These are phyloP conservation scores for Myotis yumanensis DNA, from an alignment of 2,113 vertebrate species.

Conservation along the genomic window DNA sequence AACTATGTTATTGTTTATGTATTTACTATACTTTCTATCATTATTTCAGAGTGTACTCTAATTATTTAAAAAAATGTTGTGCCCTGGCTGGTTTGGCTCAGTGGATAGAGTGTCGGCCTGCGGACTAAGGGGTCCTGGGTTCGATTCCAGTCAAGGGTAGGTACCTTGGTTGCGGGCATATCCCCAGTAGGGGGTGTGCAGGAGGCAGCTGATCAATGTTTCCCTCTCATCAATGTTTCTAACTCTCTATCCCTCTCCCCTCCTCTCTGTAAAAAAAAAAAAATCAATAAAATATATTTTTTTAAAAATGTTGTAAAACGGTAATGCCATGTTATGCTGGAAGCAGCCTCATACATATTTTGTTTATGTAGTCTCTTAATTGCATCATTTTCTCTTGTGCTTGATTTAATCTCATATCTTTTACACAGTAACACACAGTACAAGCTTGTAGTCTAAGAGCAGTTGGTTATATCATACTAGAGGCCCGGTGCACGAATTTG, in stretches of 20 bases:
- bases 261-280: too few relatives aligned
- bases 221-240: too few relatives aligned
- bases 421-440: background rate
- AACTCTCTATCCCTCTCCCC: too few relatives aligned
- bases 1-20: background rate
- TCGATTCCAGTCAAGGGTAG: too few relatives aligned
- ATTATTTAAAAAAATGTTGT: background rate
- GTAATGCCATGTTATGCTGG: background rate
- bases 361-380: background rate
- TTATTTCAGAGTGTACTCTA: background rate
- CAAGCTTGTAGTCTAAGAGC: background rate
- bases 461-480: background rate
- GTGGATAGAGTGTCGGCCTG: too few relatives aligned
- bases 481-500: too few relatives aligned
- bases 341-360: background rate
- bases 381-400: background rate
- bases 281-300: too few relatives aligned
- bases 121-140: too few relatives aligned
- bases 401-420: background rate
- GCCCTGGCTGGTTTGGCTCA: too few relatives aligned
- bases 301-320: background rate
- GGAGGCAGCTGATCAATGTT: too few relatives aligned
- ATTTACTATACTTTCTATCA: background rate
- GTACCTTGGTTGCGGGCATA: too few relatives aligned
- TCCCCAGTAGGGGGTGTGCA: too few relatives aligned